Evolutionary conservation across 2,797 vertebrate species (phyloP).

Genomic region (Decapterus maruadsi): DNA sequence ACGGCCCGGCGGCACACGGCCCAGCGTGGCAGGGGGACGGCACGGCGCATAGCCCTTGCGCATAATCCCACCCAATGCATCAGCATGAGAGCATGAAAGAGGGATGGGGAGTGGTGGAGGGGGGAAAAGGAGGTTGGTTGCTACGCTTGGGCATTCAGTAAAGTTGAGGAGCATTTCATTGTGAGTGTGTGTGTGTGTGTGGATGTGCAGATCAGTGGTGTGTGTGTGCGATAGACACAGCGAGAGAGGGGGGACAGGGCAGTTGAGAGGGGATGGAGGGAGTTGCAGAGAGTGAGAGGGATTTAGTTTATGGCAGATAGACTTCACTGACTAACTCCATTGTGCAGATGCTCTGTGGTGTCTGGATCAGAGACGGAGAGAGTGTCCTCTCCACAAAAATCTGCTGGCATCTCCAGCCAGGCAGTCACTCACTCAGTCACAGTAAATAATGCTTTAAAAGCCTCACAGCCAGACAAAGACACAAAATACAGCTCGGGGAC

Average conservation of each 20-base stretch:
- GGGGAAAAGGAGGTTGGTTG: slow-evolving; percentile 24
- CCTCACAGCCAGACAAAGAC: slow-evolving; percentile 7
- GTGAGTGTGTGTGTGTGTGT: slow-evolving; percentile 31
- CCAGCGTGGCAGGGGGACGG: slow-evolving; percentile 46
- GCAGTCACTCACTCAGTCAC: slow-evolving; percentile 44
- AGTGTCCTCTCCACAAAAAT: slow-evolving; percentile 66
- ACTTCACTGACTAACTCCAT: slow-evolving; percentile 77
- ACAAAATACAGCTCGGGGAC: slow-evolving; percentile 5
- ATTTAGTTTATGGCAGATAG: slow-evolving; percentile 77
- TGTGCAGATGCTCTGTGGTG: slow-evolving; percentile 70
- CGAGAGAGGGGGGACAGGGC: slow-evolving; percentile 25
- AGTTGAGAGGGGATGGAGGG: slow-evolving; percentile 56
- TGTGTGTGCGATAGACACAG: slow-evolving; percentile 5
- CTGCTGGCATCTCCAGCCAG: slow-evolving; percentile 63
- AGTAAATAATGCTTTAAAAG: slow-evolving; percentile 44
- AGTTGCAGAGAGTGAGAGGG: slow-evolving; percentile 69
- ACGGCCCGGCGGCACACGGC: slow-evolving; percentile 63
- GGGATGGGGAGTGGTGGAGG: slow-evolving; percentile 22
- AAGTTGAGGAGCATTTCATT: slow-evolving; percentile 77
- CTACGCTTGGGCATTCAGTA: slow-evolving; percentile 66
- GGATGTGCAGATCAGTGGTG: slow-evolving; percentile 28
- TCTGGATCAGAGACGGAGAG: slow-evolving; percentile 68
- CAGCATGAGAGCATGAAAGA: slow-evolving; percentile 64
- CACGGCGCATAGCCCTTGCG: slow-evolving; percentile 54
- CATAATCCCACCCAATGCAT: slow-evolving; percentile 81